Base-by-base conservation (phyloP, 2,888 invertebrate genomes). In the Eulithis testata region DNA sequence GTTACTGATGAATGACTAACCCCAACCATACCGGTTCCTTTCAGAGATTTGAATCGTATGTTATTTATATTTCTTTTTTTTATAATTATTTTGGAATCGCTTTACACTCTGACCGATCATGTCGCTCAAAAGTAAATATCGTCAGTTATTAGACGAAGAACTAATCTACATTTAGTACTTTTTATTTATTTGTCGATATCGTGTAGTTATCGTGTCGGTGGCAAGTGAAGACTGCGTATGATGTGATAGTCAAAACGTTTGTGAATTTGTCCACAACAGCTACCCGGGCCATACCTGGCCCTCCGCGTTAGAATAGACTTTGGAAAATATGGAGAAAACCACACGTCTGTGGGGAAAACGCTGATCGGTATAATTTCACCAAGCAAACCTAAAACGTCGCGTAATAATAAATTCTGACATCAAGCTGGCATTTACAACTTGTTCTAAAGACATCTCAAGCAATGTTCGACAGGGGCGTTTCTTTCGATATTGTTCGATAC, bases 1-100 rank as follows among this genome's bases (percentile, higher is more conserved):
- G 9, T 1, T 60, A 68, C 63, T 68, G 69, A 70, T 72, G 62
- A 56, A 67, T 70, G 56, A 64, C 62, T 69, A 56, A 47, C 64
- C 70, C 44, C 59, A 63, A 69, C 69, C 58, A 31, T 37, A 72
- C 70, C 65, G 69, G 72, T 72, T 40, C 63, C 14, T 49, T 11
- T 21, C 21, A 7, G 14, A 49, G 9, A 49, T 49, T 49, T 3
- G 21, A 49, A 49, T 49, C 8, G 1, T 14, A 36, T 12, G 37
- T n/a, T 36, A 52, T 52, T 52, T 36, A n/a, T 49, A 21, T 21
- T 21, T 21, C 21, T 21, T 21, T 21, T 21, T 21, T 21, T 21
- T 21, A 21, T 21, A 21, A 49, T 21, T 49, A 21, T 49, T 49
- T 49, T 49, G 21, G 21, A 47, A 47, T 14, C 14, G 47, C 12